Evolutionary conservation across 2,888 invertebrate genomes (phyloP), one percentile per base, ranked within the genome.

Genomic region (Kuschelorhynchus macadamiae): DNA sequence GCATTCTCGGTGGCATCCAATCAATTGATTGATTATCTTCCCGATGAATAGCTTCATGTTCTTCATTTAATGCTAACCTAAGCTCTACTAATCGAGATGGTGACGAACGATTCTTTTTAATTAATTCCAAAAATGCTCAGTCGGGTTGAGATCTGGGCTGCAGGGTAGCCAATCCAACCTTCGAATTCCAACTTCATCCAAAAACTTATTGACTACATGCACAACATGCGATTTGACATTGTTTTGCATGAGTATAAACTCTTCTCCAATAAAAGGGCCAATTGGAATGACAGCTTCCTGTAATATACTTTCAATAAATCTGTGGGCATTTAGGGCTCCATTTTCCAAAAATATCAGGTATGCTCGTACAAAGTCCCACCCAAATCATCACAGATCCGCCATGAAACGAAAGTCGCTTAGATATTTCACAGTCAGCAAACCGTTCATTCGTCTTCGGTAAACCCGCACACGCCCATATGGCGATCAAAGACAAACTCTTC

Each of bases 331-430:
- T 36, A 36, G 12, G 11, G 36, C 12, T 12, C 36, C 36, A 36
- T 36, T 36, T 36, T n/a, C 36, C 36, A 36, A 2, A 36, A 36
- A 36, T 36, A 7, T 36, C 11, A 11, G 3, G 12, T 36, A 7
- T 36, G 36, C 11, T 7, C 12, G 12, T 36, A 36, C 36, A 12
- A 36, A 36, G 3, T 36, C 11, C 36, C 11, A 11, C 25, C 36
- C 36, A 36, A 36, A 36, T 36, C 36, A 36, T 36, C 36, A 36
- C 36, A 36, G 36, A 36, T 36, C 36, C 36, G 36, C 36, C 36
- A 36, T 36, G 36, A 11, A 36, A 36, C 36, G n/a, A 36, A 11
- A 36, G 36, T 36, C 36, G 36, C 36, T 36, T 11, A 4, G 36
- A 36, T 36, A 11, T 36, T 36, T 4, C 11, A 36, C 36, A 25